Conservation (phyloP, 2,113 vertebrate genomes). For the Xyrauchen texanus region DNA sequence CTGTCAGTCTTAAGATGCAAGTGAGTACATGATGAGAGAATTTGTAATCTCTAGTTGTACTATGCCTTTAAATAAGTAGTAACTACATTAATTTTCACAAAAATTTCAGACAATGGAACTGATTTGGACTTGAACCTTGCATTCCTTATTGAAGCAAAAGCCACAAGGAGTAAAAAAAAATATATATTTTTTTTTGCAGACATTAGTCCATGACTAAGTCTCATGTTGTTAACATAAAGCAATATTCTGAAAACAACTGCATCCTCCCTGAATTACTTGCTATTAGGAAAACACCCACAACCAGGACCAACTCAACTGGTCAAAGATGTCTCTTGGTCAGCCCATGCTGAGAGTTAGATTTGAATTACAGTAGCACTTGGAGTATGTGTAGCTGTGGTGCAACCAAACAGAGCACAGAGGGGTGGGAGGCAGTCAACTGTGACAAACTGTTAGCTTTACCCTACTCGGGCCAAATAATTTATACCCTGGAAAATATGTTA, state of each 20-base stretch:
- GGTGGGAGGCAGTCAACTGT: conserved; percentile 15
- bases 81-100: too few species aligned
- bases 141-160: too few species aligned
- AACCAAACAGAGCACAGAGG: conserved; percentile 29
- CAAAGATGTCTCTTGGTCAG: not conserved
- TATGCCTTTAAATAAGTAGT: too few species aligned
- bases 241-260: conserved; percentile 2
- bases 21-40: too few species aligned
- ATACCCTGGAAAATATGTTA: conserved; percentile 46
- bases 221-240: not conserved
- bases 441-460: conserved; percentile 44
- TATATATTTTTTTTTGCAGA: too few species aligned
- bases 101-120: too few species aligned
- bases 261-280: not conserved
- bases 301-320: conserved; percentile 1
- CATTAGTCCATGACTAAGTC: not conserved
- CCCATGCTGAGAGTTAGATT: not conserved
- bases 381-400: not conserved
- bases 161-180: not conserved
- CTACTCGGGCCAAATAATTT: conserved; percentile 38
- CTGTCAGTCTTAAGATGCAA: too few species aligned
- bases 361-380: conserved; percentile 34
- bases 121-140: too few species aligned
- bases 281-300: not conserved
- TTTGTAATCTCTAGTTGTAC: too few species aligned